Base-by-base conservation (phyloP, 2,113 vertebrate genomes). In the Siniperca chuatsi region DNA sequence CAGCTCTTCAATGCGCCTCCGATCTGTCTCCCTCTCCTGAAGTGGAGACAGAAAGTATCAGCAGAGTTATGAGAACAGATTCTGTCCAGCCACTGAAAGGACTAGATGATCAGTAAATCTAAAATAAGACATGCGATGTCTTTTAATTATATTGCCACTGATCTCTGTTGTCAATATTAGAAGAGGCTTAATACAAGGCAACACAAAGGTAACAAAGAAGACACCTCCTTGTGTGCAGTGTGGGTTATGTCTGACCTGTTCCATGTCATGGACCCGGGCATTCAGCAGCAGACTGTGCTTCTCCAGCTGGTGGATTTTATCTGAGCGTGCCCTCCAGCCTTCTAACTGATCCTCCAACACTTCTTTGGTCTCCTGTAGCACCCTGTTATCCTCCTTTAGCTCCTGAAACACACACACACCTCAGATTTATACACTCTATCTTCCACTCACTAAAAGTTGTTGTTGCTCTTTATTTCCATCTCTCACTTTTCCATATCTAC, bases 331-430 rank as follows among this genome's bases (percentile, higher is more conserved):
- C 91, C 98, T 95, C 75, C 95, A 97, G 65, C 97, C 97, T 86
- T 97, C 97, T 72, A 99, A 77, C 48, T 99, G 98, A 90, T 99
- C 98, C 90, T 99, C 98, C 92, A 99, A 90, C 97, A 99, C 98
- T 35, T 96, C 97, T 94, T 99, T 99, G 90, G 98, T 99, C 96
- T 99, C 98, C 87, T 98, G 94, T 81, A 99, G 95, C 83, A 99
- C 97, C 89, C 97, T 97, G 96, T 99, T 99, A 93, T 99, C 98
- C 94, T 99, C 98, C 92, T 98, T 99, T 83, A 99, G 92, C 85
- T 99, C 98, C 98, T 99, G 87, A 52, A 18, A 66, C 7, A 66
- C 23, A 73, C 21, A 61, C 2, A 42, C 40, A 42, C 40, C 11
- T 8, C 18, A 67, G 64, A 66, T 66, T 66, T 64, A 35, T 33